Evolutionary conservation across 2,797 vertebrate species (phyloP).

Genomic region (Heterohyrax brucei): DNA sequence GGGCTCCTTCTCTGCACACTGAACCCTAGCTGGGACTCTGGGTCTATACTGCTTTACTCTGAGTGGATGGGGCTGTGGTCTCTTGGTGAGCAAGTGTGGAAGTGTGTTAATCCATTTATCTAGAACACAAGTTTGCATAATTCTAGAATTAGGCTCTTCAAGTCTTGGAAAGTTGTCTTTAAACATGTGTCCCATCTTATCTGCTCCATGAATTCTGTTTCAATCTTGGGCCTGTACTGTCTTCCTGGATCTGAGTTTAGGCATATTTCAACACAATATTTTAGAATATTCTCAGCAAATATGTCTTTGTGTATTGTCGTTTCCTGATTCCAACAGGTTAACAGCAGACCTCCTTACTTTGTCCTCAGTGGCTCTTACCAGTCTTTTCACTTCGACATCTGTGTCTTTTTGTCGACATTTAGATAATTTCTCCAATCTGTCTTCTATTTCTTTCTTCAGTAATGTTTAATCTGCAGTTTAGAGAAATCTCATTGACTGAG

Average conservation of each 20-base stretch:
- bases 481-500: no score
- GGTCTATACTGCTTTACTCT: rapidly evolving
- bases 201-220: not conserved
- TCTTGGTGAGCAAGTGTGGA: not conserved
- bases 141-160: not conserved
- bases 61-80: no score
- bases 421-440: not conserved
- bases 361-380: rapidly evolving
- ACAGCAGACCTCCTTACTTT: not conserved
- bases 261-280: not conserved
- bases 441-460: not conserved
- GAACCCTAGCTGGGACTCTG: not conserved
- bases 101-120: rapidly evolving
- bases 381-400: rapidly evolving
- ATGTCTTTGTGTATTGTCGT: no score
- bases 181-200: rapidly evolving
- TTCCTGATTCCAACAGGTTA: not conserved
- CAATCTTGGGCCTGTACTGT: not conserved
- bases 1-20: not conserved
- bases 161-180: no score
- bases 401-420: not conserved
- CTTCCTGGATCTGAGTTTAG: no score
- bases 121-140: no score
- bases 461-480: not conserved
- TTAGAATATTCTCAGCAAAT: not conserved